Base-by-base conservation (phyloP, 2,113 vertebrate species). In the Plectropomus leopardus region DNA sequence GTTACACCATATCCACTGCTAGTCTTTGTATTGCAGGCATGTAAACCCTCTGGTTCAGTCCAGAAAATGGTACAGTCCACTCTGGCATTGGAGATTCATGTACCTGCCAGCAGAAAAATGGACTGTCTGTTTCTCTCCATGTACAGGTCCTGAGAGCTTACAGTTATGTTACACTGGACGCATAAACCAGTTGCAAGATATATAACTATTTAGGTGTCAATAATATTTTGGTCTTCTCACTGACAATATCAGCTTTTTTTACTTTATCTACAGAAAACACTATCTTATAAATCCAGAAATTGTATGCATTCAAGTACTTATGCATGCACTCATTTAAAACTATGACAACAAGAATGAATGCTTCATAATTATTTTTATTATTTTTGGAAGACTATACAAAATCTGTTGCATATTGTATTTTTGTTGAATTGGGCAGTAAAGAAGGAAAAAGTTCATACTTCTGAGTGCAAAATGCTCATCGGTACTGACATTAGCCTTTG, bases 91-190 rank as follows among this genome's bases (percentile, higher is more conserved):
- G 44, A 75, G 68, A 59, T 7, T 53, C 2, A 10, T 72, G 53
- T 36, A 72, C 47, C 58, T 84, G 84, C 54, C 58, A 66, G 55
- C 66, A 84, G 67, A 79, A 66, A 86, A 82, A 82, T 69, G 42
- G 24, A 60, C 76, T 78, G 63, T 71, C 66, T 64, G 45, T 80
- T 73, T 80, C 75, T 51, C 50, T 50, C 47, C 47, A 32, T 64
- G 55, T 34, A 45, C 30, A 61, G 26, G 63, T 74, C 72, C 73
- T 58, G 70, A 36, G 78, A 72, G 74, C 54, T 72, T 59, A 57
- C 24, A 5, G 44, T 73, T 67, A 23, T 51, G 55, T 69, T 75
- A 24, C 76, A 80, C 47, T 53, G 42, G 65, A 79, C 72, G 64
- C 63, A 57, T 45, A 66, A 80, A 78, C 51, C 69, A 50, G 55